Base-by-base conservation (phyloP, 2,888 invertebrate genomes). In the Pseudococcus jackbeardsleyi region DNA sequence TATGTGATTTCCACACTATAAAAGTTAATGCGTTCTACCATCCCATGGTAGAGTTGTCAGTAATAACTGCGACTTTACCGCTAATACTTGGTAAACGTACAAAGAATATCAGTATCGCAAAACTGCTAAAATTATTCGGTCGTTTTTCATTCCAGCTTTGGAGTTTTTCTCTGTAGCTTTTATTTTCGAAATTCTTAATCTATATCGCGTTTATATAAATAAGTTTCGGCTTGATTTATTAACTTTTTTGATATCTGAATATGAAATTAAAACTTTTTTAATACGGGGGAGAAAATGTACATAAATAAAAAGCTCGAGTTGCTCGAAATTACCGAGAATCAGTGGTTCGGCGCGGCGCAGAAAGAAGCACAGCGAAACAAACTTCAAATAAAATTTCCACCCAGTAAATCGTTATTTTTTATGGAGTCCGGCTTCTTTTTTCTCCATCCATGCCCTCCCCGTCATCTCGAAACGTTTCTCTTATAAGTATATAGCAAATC, bases 211-310 rank as follows among this genome's bases (percentile, higher is more conserved):
- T 77, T 26, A 39, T 77, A 77, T 77, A 39, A 39, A 77, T 39
- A 77, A 77, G 33, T 77, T 77, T 77, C 77, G 77, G 77, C 77
- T 77, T 77, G 77, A 77, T 64, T 64, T 64, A 64, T 64, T 77
- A 77, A 77, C 33, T 77, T 77, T 77, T 77, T 77, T 39, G 77
- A 77, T 77, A 77, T 77, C 39, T 77, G 64, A 64, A 64, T 64
- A 64, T 77, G 26, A 77, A 77, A 77, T 77, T 77, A 77, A 77
- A 77, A 77, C 77, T 77, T 77, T 77, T 77, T 77, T 77, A 77
- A 77, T 77, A 77, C 39, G 39, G 17, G 39, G 39, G 77, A 77
- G 39, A 77, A 77, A 77, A 77, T 33, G 39, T 39, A 77, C 26
- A 77, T 77, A 77, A 77, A 77, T 77, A 77, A 77, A 77, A 77